Evolutionary conservation across 2,888 invertebrate species (phyloP), one percentile per base, ranked within the genome.

Genomic region (Strigamia maritima): DNA sequence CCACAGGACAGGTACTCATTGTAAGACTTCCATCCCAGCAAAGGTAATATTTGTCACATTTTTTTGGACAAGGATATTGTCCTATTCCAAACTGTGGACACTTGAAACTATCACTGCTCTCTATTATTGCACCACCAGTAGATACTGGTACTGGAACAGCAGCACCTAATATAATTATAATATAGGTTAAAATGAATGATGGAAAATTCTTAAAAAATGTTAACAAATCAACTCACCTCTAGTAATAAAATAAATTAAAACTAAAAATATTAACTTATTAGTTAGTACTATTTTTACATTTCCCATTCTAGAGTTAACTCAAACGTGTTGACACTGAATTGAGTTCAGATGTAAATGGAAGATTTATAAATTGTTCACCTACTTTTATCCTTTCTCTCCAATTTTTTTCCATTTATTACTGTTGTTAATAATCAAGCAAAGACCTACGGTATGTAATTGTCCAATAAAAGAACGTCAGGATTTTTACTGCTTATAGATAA

Each of bases 391-490:
- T 60, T 60, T 22, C n/a, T 10, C 19, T 10, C n/a, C 8, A 2
- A 2, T 8, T 8, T 49, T 49, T n/a, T 60, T 60, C 1, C 8
- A n/a, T 60, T 60, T 60, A 60, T 60, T 60, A 10, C 4, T n/a
- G n/a, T n/a, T n/a, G n/a, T 24, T 60, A 60, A 60, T 60, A 19
- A 2, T 19, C 19, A 60, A 60, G 60, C 1, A 60, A 60, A 24
- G 60, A 4, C 24, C n/a, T 22, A 60, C 12, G 2, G 60, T 60
- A 60, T 60, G 60, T 19, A 24, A 60, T 60, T 19, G 24, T 19
- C 60, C 60, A 60, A 60, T 60, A 60, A 60, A n/a, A 60, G 60
- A 60, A 60, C 60, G 60, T 60, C 60, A 60, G 19, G n/a, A 60
- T 49, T 60, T 60, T 60, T 60, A 60, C 60, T 2, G 19, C 19